Percentiles rank a stretch among this genome's conserved stretches.
Evolutionary conservation across 2,113 vertebrate genomes (phyloP).

Genomic region (Oreochromis tanganicae): DNA sequence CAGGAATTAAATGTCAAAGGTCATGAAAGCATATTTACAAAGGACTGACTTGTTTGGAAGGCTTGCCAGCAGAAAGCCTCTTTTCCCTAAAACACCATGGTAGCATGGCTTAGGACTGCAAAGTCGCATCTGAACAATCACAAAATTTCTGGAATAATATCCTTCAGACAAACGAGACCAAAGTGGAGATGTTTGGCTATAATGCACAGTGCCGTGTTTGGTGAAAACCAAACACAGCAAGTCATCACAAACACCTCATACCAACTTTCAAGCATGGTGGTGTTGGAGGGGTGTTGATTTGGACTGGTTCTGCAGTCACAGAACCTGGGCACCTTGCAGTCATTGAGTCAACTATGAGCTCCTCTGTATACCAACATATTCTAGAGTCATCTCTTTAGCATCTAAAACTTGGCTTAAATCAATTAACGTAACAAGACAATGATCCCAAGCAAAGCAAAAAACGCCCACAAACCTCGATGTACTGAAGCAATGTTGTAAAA

Average conservation of each 20-base stretch:
- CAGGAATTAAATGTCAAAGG: neutral
- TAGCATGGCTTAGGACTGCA: neutral
- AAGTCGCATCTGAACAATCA: neutral
- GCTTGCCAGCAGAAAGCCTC: neutral
- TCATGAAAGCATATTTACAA: neutral
- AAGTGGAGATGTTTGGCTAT: neutral
- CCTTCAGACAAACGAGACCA: neutral
- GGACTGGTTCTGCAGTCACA: no score
- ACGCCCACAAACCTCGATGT: neutral
- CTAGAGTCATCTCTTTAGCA: neutral
- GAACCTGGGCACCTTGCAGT: no score
- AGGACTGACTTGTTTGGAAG: neutral
- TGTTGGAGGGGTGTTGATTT: no score
- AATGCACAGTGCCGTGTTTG: neutral
- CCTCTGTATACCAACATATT: neutral
- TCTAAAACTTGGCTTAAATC: neutral
- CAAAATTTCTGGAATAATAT: neutral
- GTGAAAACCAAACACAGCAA: no score
- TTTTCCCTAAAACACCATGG: neutral
- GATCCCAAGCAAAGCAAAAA: neutral
- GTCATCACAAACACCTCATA: no score
- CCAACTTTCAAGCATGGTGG: no score
- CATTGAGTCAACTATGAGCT: no score
- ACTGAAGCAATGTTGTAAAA: neutral
- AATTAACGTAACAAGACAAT: neutral